A percentile compares a stretch with the other conserved stretches of the same genome.
Conservation (phyloP, 1,140 invertebrate genomes). For the Trachymyrmex septentrionalis region DNA sequence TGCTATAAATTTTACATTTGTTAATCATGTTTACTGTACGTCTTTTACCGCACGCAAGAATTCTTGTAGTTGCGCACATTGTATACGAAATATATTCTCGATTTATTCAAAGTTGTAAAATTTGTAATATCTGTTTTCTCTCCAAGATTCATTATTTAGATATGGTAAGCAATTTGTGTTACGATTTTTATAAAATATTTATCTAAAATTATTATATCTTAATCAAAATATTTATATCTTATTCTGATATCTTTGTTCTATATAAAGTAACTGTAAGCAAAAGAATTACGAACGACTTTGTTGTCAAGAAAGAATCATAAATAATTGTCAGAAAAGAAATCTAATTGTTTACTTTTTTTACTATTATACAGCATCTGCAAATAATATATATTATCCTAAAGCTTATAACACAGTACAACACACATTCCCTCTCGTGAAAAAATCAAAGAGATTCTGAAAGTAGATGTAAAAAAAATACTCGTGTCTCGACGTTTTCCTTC, state of each 20-base stretch:
- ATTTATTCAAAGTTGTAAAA: constrained; percentile 8
- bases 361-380: neutral
- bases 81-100: constrained; percentile 24
- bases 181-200: too few species aligned
- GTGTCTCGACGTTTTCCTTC: too few species aligned
- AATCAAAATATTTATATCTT: too few species aligned
- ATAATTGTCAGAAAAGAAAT: neutral
- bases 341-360: neutral
- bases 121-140: constrained; percentile 21
- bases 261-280: neutral
- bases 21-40: constrained; percentile 37
- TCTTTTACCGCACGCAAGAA: constrained; percentile 32
- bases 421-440: too few species aligned
- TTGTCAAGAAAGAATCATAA: neutral
- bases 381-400: too few species aligned
- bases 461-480: too few species aligned
- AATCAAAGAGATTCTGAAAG: too few species aligned
- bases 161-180: neutral
- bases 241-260: neutral
- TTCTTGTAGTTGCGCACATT: constrained; percentile 23
- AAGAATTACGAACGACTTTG: neutral
- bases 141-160: neutral
- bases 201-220: too few species aligned
- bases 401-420: too few species aligned
- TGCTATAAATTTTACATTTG: constrained; percentile 35